Percentiles rank a stretch among this genome's conserved stretches.
Evolutionary conservation across 1,140 invertebrate species (phyloP).

Genomic region (Brevipalpus yothersi): DNA sequence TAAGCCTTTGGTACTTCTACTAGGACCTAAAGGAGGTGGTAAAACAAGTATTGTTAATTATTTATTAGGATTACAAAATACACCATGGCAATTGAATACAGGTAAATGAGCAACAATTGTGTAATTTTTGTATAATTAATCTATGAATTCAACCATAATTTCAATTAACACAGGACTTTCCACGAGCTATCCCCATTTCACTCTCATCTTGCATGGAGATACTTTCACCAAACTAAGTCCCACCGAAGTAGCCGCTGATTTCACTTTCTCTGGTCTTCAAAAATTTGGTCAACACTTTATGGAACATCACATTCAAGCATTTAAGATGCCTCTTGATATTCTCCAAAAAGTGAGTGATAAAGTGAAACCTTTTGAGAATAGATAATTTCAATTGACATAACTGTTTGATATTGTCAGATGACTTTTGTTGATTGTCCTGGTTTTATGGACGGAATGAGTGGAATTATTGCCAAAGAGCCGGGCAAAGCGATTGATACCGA

Average conservation of each 20-base stretch:
- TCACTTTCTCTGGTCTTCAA: slow-evolving; percentile 71
- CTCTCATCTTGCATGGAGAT: slow-evolving; percentile 67
- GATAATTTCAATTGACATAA: background rate
- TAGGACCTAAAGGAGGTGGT: slow-evolving; percentile 85
- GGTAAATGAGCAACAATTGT: slow-evolving; percentile 28
- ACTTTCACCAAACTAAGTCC: slow-evolving; percentile 49
- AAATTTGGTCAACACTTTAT: slow-evolving; percentile 81
- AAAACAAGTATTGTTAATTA: slow-evolving; percentile 87
- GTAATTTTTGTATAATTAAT: background rate
- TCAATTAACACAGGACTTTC: background rate
- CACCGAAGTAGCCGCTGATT: slow-evolving; percentile 71
- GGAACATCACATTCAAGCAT: slow-evolving; percentile 49
- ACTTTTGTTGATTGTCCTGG: slow-evolving; percentile 90
- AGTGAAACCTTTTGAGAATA: background rate
- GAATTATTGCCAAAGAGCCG: slow-evolving; percentile 69
- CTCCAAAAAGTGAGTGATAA: slow-evolving; percentile 47
- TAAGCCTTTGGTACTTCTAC: slow-evolving; percentile 68
- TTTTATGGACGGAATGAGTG: slow-evolving; percentile 44
- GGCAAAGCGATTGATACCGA: slow-evolving; percentile 72
- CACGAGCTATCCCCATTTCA: slow-evolving; percentile 38
- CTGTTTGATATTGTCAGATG: slow-evolving; percentile 29
- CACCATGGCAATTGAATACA: slow-evolving; percentile 49
- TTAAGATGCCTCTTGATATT: slow-evolving; percentile 51
- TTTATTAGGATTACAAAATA: slow-evolving; percentile 59
- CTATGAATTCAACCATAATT: background rate